phyloP scores from a whole-genome alignment of 2,888 invertebrate species.

The Lepidochrysops patricia region DNA sequence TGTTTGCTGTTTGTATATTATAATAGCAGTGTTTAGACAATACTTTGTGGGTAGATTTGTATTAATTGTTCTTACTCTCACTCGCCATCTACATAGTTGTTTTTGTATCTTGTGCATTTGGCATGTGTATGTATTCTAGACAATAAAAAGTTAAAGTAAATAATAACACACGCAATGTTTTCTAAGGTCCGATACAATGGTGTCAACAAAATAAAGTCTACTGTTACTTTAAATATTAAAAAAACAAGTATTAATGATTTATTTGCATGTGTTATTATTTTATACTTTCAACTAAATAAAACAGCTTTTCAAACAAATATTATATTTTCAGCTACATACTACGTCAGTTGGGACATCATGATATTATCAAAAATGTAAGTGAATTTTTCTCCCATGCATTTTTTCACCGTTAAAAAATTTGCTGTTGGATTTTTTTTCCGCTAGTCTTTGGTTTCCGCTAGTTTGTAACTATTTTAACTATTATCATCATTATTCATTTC shows the following conservation, averaged over 20 bases:
- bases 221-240: background rate
- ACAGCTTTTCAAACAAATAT: background rate
- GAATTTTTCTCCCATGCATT: background rate
- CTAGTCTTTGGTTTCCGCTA: too few species aligned
- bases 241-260: background rate
- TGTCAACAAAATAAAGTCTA: background rate
- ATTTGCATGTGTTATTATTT: background rate
- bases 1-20: too few species aligned
- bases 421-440: too few species aligned
- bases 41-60: background rate
- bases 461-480: too few species aligned
- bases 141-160: background rate
- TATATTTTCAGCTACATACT: slow-evolving; percentile 80
- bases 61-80: background rate
- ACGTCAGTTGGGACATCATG: slow-evolving; percentile 79
- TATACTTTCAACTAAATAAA: background rate
- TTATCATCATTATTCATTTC: too few species aligned
- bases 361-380: slow-evolving; percentile 82
- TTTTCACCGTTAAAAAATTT: too few species aligned
- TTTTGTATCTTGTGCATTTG: background rate
- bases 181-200: background rate
- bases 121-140: background rate
- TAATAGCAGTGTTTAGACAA: background rate
- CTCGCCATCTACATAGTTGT: background rate
- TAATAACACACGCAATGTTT: background rate